These are phyloP conservation scores for Oreortyx pictus DNA, from an alignment of 2,797 vertebrate genomes.

Conservation along the genomic window DNA sequence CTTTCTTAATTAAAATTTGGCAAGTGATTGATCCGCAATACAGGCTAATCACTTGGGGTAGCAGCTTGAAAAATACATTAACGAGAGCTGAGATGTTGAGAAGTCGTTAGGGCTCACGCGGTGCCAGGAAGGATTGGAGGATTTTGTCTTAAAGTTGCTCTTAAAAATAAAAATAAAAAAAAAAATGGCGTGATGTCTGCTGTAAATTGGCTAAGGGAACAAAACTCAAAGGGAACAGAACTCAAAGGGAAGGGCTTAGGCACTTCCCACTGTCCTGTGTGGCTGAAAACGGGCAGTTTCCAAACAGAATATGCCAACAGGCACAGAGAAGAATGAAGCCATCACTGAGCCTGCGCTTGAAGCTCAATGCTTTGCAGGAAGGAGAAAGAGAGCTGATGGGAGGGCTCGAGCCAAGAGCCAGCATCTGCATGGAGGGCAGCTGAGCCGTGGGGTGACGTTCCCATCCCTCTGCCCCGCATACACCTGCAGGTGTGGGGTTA, in stretches of 20 bases:
- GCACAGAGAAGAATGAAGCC: not conserved
- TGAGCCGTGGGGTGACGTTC: not conserved
- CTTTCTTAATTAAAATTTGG: slow-evolving; percentile 79
- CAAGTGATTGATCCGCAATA: slow-evolving; percentile 75
- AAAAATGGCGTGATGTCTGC: slow-evolving; percentile 15
- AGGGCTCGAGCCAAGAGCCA: not conserved
- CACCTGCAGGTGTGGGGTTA: not conserved
- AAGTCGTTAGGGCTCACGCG: slow-evolving; percentile 62
- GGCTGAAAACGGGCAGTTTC: slow-evolving; percentile 34
- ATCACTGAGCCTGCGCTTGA: not conserved
- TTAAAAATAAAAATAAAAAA: slow-evolving; percentile 41
- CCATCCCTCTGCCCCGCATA: not conserved
- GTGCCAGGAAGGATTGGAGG: slow-evolving; percentile 70
- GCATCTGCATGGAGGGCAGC: not conserved
- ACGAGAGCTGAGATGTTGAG: slow-evolving; percentile 60
- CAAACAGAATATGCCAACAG: not conserved
- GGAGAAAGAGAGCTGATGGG: not conserved
- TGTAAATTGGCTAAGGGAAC: slow-evolving; percentile 51
- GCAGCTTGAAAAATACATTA: slow-evolving; percentile 71
- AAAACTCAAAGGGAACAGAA: slow-evolving; percentile 42
- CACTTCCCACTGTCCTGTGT: slow-evolving; percentile 54
- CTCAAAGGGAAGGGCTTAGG: slow-evolving; percentile 42
- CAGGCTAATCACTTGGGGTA: slow-evolving; percentile 72
- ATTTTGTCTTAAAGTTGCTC: slow-evolving; percentile 64
- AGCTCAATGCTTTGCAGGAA: not conserved